These are phyloP conservation scores for Psettodes erumei DNA, from an alignment of 2,113 vertebrate genomes.

Conservation along the genomic window DNA sequence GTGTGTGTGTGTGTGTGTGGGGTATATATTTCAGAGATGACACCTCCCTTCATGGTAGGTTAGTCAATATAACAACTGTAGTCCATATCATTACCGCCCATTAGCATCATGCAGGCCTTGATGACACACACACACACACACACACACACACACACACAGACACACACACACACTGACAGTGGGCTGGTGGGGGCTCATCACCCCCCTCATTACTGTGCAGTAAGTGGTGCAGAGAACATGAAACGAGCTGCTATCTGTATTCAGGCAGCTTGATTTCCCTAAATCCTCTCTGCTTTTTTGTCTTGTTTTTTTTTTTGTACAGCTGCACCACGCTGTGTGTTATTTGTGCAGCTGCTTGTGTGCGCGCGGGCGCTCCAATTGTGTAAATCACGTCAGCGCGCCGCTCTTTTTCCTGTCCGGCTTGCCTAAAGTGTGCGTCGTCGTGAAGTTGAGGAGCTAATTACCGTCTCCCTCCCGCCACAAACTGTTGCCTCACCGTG, in stretches of 20 bases:
- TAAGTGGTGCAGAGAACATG: conserved; percentile 44
- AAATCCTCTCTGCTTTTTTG: background rate
- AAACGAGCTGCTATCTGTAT: conserved; percentile 27
- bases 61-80: conserved; percentile 61
- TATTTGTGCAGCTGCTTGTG: background rate
- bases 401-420: conserved; percentile 34
- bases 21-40: conserved; percentile 39
- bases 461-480: conserved; percentile 64
- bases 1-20: background rate
- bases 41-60: conserved; percentile 54
- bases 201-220: conserved; percentile 48
- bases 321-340: background rate
- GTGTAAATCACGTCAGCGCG: conserved; percentile 18
- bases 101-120: conserved; percentile 56
- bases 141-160: conserved; percentile 11
- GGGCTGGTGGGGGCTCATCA: conserved; percentile 39
- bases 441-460: conserved; percentile 74
- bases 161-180: conserved; percentile 12
- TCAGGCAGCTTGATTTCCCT: background rate
- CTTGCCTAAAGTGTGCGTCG: conserved; percentile 59
- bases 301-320: background rate
- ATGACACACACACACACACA: conserved; percentile 31
- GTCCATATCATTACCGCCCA: conserved; percentile 60
- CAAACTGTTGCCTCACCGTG: too few species aligned
- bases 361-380: rapidly evolving